Evolutionary conservation across 1,140 invertebrate genomes (phyloP).

Genomic region (Drosophila sucinea): DNA sequence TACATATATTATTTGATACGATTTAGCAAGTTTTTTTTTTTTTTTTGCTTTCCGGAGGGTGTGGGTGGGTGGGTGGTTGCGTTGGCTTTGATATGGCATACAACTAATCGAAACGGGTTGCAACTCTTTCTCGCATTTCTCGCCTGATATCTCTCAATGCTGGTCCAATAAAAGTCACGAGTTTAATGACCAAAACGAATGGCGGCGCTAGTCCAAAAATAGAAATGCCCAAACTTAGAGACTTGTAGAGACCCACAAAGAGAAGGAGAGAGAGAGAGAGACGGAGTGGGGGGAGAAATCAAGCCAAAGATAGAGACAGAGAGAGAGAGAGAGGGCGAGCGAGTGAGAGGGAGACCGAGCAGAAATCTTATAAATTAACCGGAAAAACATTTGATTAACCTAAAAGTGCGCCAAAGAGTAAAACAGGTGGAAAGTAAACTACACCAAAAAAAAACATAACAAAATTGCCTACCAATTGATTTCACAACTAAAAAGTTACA

Average conservation of each 20-base stretch:
- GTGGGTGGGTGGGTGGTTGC: neutral
- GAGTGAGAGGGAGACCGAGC: too few species aligned
- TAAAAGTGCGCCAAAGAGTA: neutral
- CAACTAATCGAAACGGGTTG: constrained; percentile 3
- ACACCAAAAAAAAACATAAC: neutral
- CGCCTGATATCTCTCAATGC: neutral
- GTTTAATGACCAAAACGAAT: constrained; percentile 49
- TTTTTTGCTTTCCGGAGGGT: neutral
- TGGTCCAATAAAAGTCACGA: constrained; percentile 39
- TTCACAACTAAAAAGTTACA: too few species aligned
- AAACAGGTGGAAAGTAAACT: neutral
- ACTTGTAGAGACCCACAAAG: neutral
- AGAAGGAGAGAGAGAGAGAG: neutral
- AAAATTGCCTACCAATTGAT: neutral
- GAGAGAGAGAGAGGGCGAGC: too few species aligned
- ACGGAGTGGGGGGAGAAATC: neutral
- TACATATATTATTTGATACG: neutral
- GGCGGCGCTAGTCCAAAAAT: constrained; percentile 44
- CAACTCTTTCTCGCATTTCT: neutral
- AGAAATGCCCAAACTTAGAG: constrained; percentile 8
- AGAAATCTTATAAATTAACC: neutral
- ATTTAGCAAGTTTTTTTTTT: neutral
- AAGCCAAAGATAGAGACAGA: too few species aligned
- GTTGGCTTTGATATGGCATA: neutral
- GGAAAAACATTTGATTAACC: constrained; percentile 1